phyloP scores from a whole-genome alignment of 1,140 invertebrate genomes.

The Eurosta solidaginis region DNA sequence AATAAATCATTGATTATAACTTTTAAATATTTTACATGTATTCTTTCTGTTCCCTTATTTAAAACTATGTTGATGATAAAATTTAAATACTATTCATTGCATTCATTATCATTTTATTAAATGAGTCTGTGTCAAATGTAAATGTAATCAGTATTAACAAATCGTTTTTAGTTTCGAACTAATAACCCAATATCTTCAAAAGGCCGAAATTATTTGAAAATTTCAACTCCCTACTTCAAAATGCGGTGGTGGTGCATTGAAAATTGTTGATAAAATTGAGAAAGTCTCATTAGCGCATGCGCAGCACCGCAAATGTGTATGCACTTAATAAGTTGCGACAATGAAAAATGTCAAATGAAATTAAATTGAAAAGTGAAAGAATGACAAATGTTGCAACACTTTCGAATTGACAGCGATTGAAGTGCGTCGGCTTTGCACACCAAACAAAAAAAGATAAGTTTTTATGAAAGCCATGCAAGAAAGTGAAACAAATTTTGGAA shows the following conservation, averaged over 20 bases:
- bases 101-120: too few species aligned
- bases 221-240: not conserved
- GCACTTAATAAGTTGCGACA: constrained; percentile 11
- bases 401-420: constrained; percentile 29
- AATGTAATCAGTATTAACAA: not conserved
- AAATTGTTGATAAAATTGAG: not conserved
- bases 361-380: constrained; percentile 17
- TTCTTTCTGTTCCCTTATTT: too few species aligned
- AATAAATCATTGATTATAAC: too few species aligned
- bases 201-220: not conserved
- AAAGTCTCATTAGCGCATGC: constrained; percentile 15
- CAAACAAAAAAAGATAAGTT: not conserved
- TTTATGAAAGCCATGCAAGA: not conserved
- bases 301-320: not conserved
- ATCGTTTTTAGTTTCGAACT: not conserved
- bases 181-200: not conserved
- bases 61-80: too few species aligned
- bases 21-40: too few species aligned
- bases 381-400: constrained; percentile 32
- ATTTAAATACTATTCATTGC: too few species aligned
- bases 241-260: not conserved
- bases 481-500: not conserved
- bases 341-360: constrained; percentile 20
- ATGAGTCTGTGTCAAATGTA: constrained; percentile 5
- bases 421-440: not conserved